Conservation (phyloP, 2,797 vertebrate species). For the Sebastes elongatus region DNA sequence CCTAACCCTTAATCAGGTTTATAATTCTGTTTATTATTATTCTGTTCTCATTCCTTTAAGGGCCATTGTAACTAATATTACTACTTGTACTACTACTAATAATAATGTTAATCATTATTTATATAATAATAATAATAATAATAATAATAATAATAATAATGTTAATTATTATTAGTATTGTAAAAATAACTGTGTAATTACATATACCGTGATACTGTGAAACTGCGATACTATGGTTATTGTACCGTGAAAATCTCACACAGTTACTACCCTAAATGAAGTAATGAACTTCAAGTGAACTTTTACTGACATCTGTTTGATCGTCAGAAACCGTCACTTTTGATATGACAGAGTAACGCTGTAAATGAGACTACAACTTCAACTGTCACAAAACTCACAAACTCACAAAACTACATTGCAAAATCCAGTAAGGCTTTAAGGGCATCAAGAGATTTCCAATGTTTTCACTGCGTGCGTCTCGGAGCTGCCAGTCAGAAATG, state of each 20-base stretch:
- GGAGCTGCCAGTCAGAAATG: slow-evolving; percentile 49
- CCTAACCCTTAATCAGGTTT: too few species aligned
- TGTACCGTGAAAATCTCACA: too few species aligned
- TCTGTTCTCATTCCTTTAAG: too few species aligned
- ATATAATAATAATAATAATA: too few species aligned
- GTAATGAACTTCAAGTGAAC: background rate
- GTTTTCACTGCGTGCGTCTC: slow-evolving; percentile 24
- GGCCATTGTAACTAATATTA: accelerated
- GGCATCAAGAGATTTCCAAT: slow-evolving; percentile 25
- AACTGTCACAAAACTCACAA: slow-evolving; percentile 23
- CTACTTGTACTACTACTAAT: too few species aligned
- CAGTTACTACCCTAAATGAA: background rate
- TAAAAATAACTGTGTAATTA: accelerated
- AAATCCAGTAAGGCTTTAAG: slow-evolving; percentile 23
- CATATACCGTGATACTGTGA: too few species aligned
- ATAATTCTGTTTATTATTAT: too few species aligned
- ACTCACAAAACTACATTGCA: background rate
- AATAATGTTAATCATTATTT: too few species aligned
- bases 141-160: too few species aligned
- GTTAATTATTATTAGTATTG: too few species aligned
- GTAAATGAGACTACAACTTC: slow-evolving; percentile 10
- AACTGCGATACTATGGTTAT: too few species aligned
- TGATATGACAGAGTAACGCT: background rate
- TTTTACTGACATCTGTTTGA: background rate
- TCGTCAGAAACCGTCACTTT: background rate